Percentiles rank a stretch among this genome's conserved stretches.
These are phyloP conservation scores for Entelurus aequoreus DNA, from an alignment of 2,113 vertebrate genomes.

Conservation along the genomic window DNA sequence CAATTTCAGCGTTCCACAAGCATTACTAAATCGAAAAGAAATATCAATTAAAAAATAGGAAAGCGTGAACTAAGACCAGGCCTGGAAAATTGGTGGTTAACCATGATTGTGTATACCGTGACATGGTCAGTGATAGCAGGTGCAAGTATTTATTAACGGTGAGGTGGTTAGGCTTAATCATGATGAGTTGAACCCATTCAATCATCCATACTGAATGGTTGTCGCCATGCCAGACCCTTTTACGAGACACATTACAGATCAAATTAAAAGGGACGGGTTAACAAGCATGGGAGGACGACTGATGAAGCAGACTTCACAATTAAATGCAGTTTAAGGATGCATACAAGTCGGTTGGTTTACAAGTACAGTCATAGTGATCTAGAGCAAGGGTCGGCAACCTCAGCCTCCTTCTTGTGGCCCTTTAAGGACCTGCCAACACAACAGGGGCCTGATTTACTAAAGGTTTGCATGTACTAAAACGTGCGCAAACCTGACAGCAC, in stretches of 20 bases:
- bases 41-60: constrained; percentile 18
- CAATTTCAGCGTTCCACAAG: constrained; percentile 52
- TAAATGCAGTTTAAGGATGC: constrained; percentile 16
- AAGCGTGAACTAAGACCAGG: constrained; percentile 15
- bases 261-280: constrained; percentile 20
- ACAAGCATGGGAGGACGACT: constrained; percentile 26
- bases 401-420: no score
- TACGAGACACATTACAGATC: neutral
- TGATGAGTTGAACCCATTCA: constrained; percentile 4
- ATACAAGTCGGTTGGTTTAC: constrained; percentile 23
- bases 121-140: constrained; percentile 7
- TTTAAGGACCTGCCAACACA: no score
- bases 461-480: no score
- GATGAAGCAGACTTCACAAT: constrained; percentile 10
- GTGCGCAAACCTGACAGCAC: no score
- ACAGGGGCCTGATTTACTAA: no score
- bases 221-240: neutral
- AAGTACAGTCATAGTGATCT: constrained; percentile 17
- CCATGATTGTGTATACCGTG: constrained; percentile 19
- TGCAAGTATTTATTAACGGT: constrained; percentile 4
- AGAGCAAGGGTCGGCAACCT: no score
- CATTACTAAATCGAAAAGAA: constrained; percentile 33
- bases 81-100: constrained; percentile 4
- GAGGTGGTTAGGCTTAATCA: constrained; percentile 5
- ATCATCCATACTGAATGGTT: constrained; percentile 19